A percentile compares a stretch with the other conserved stretches of the same genome.
Evolutionary conservation across 2,113 vertebrate species (phyloP).

Genomic region (Pungitius pungitius): DNA sequence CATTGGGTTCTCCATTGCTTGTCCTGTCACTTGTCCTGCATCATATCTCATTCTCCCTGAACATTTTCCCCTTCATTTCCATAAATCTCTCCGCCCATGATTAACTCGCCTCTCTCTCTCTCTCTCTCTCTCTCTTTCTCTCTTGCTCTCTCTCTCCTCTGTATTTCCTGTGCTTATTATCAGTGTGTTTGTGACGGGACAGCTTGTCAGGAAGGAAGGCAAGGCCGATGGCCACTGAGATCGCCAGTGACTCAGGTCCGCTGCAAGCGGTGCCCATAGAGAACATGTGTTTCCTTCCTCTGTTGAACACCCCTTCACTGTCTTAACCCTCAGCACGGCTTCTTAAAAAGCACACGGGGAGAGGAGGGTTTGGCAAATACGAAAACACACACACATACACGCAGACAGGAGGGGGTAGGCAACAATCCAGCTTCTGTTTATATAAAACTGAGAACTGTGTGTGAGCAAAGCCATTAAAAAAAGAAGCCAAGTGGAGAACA

Average conservation of each 20-base stretch:
- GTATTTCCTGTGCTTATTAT: constrained; percentile 69
- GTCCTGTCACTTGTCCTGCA: constrained; percentile 62
- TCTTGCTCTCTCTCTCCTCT: constrained; percentile 22
- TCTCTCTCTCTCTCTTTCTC: not conserved
- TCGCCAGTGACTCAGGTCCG: constrained; percentile 77
- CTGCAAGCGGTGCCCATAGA: constrained; percentile 73
- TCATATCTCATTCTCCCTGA: constrained; percentile 42
- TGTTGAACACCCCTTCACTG: constrained; percentile 46
- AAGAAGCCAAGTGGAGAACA: constrained; percentile 8
- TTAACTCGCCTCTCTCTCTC: constrained; percentile 7
- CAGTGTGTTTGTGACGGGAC: constrained; percentile 73
- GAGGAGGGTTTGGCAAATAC: constrained; percentile 31
- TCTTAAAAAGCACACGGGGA: constrained; percentile 17
- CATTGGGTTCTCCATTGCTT: constrained; percentile 49
- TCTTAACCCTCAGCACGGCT: constrained; percentile 15
- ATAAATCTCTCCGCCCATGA: not conserved
- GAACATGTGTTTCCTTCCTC: constrained; percentile 74
- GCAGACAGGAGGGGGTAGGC: constrained; percentile 3
- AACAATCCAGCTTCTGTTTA: constrained; percentile 3
- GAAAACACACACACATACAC: not conserved
- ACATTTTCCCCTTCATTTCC: constrained; percentile 27
- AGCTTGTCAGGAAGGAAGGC: constrained; percentile 81
- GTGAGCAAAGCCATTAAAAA: constrained; percentile 5
- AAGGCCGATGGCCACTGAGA: constrained; percentile 71
- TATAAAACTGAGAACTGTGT: not conserved